These are phyloP conservation scores for Neoitamus cyanurus DNA, from an alignment of 2,888 invertebrate genomes.

Conservation along the genomic window DNA sequence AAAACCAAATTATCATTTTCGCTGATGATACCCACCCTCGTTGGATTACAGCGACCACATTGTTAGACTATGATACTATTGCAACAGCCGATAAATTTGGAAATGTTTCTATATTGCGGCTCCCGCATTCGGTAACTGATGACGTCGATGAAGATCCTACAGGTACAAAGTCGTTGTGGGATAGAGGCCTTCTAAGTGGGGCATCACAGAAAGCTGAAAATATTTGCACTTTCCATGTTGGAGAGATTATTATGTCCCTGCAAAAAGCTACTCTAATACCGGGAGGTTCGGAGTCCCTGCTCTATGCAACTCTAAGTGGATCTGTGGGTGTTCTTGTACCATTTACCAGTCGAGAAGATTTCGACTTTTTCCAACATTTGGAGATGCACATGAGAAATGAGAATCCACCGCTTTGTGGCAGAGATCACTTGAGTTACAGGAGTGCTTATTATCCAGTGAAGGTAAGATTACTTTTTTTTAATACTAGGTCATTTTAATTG, in stretches of 20 bases:
- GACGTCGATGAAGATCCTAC: constrained; percentile 99
- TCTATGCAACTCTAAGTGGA: constrained; percentile 96
- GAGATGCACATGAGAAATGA: constrained; percentile 99
- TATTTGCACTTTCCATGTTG: constrained; percentile 92
- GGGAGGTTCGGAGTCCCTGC: constrained; percentile 95
- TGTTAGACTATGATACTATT: constrained; percentile 96
- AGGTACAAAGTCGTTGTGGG: constrained; percentile 97
- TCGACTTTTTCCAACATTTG: constrained; percentile 98
- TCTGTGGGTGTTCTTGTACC: constrained; percentile 93
- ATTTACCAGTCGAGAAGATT: constrained; percentile 96
- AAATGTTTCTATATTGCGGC: constrained; percentile 88
- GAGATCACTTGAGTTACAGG: constrained; percentile 96
- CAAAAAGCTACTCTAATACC: constrained; percentile 97
- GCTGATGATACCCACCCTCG: constrained; percentile 98
- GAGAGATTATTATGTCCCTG: constrained; percentile 94
- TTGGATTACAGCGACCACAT: constrained; percentile 92
- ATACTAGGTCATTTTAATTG: background rate
- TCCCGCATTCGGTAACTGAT: constrained; percentile 92
- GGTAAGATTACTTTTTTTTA: constrained; percentile 69
- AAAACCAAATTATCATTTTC: constrained; percentile 98
- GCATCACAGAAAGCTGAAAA: constrained; percentile 98
- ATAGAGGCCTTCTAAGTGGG: constrained; percentile 90
- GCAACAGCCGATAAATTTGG: constrained; percentile 99
- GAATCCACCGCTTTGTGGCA: constrained; percentile 93
- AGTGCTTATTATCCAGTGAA: constrained; percentile 98